Evolutionary conservation across 2,888 invertebrate genomes (phyloP).

Genomic region (Quadroppia sp.): DNA sequence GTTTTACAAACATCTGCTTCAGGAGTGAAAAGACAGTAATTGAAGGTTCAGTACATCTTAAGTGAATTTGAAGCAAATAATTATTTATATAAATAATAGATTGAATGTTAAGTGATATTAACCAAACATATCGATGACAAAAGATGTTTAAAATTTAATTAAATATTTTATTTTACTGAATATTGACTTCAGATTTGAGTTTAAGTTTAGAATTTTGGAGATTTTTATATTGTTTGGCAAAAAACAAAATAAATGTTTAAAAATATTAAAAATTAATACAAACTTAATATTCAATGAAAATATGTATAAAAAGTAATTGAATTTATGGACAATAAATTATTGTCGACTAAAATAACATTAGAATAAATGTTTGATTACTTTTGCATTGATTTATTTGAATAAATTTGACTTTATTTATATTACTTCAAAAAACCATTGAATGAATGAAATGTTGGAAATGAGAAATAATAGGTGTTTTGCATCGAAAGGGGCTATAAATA

Average conservation of each 20-base stretch:
- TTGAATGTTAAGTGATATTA: conserved; percentile 23
- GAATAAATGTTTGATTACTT: too few relatives aligned
- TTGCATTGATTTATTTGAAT: too few relatives aligned
- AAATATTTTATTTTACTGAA: too few relatives aligned
- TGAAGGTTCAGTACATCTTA: not conserved
- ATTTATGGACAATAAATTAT: too few relatives aligned
- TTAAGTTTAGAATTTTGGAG: not conserved
- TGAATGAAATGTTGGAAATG: too few relatives aligned
- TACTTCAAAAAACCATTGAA: not conserved
- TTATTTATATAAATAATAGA: not conserved
- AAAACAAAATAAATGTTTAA: too few relatives aligned
- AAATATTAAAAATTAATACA: too few relatives aligned
- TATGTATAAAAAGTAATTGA: too few relatives aligned
- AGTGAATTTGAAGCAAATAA: not conserved
- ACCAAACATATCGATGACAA: not conserved
- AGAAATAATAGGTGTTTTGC: not conserved
- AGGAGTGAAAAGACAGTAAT: not conserved
- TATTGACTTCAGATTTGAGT: not conserved
- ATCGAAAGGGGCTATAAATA: not conserved
- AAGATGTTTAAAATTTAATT: not conserved
- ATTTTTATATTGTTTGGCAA: not conserved
- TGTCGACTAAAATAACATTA: too few relatives aligned
- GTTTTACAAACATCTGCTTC: conserved; percentile 8
- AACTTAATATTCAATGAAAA: too few relatives aligned
- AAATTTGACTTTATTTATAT: too few relatives aligned